These are phyloP conservation scores for Homarus gammarus DNA, from an alignment of 2,888 invertebrate species.

Conservation along the genomic window DNA sequence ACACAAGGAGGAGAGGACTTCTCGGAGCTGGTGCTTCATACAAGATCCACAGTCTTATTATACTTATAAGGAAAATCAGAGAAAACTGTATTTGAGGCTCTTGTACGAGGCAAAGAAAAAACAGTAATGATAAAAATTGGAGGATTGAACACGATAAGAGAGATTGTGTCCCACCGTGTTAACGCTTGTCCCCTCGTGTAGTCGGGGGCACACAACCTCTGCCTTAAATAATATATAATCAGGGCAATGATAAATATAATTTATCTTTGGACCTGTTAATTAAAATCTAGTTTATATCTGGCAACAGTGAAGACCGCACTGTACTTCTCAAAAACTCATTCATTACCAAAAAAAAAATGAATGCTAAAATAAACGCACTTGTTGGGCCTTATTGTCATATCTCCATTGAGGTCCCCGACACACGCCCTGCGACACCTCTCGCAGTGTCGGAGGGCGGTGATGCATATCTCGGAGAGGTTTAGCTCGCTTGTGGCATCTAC, in stretches of 20 bases:
- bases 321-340: constrained; percentile 37
- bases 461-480: no score
- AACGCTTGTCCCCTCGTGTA: constrained; percentile 62
- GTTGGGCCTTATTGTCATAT: no score
- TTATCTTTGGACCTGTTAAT: constrained; percentile 53
- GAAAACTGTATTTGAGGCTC: constrained; percentile 25
- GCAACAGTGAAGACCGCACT: constrained; percentile 14
- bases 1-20: constrained; percentile 7
- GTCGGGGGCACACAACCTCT: constrained; percentile 33
- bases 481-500: no score
- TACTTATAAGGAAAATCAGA: neutral
- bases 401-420: no score
- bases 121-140: neutral
- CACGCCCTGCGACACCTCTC: no score
- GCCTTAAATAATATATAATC: constrained; percentile 25
- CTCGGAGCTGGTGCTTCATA: constrained; percentile 16
- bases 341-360: constrained; percentile 13
- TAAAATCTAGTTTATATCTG: constrained; percentile 16
- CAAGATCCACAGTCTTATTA: constrained; percentile 4
- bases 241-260: constrained; percentile 30
- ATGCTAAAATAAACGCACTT: no score
- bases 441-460: no score
- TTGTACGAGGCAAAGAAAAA: constrained; percentile 40
- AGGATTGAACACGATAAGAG: constrained; percentile 42
- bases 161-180: constrained; percentile 14